phyloP scores from a whole-genome alignment of 1,140 invertebrate genomes.

The Drosophila ambigua region DNA sequence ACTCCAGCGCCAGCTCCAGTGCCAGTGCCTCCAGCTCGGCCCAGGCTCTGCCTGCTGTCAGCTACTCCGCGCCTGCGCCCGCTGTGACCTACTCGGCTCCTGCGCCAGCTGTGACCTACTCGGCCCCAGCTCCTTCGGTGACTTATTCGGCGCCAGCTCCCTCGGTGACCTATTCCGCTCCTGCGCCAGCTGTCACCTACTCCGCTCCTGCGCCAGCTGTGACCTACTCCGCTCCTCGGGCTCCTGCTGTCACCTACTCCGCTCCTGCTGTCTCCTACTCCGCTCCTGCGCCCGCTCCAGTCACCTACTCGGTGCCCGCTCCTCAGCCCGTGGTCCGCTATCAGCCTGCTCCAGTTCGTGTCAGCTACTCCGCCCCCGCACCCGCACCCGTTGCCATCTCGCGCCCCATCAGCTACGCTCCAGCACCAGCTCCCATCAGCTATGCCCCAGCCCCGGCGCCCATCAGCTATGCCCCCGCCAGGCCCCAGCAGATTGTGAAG shows the following conservation, averaged over 20 bases:
- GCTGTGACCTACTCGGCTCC: slow-evolving; percentile 47
- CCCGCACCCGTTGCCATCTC: slow-evolving; percentile 27
- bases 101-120: slow-evolving; percentile 32
- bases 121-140: slow-evolving; percentile 22
- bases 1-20: slow-evolving; percentile 40
- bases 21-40: slow-evolving; percentile 32
- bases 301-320: slow-evolving; percentile 25
- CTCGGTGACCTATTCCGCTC: slow-evolving; percentile 38
- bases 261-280: slow-evolving; percentile 22
- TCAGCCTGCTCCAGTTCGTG: slow-evolving; percentile 21
- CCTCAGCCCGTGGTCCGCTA: slow-evolving; percentile 29
- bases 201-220: slow-evolving; percentile 34
- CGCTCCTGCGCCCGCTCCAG: slow-evolving; percentile 37
- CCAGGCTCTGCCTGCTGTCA: slow-evolving; percentile 15
- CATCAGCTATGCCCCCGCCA: slow-evolving; percentile 12
- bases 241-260: slow-evolving; percentile 38
- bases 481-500: slow-evolving; percentile 67
- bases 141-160: slow-evolving; percentile 38
- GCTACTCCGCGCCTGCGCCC: slow-evolving; percentile 24
- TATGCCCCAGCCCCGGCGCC: slow-evolving; percentile 21
- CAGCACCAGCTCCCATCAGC: slow-evolving; percentile 21
- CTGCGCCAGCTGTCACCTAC: slow-evolving; percentile 42
- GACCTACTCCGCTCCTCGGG: slow-evolving; percentile 30
- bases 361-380: slow-evolving; percentile 17
- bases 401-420: slow-evolving; percentile 18